These are phyloP conservation scores for Trimorus sp. DNA, from an alignment of 2,888 invertebrate genomes.

Conservation along the genomic window DNA sequence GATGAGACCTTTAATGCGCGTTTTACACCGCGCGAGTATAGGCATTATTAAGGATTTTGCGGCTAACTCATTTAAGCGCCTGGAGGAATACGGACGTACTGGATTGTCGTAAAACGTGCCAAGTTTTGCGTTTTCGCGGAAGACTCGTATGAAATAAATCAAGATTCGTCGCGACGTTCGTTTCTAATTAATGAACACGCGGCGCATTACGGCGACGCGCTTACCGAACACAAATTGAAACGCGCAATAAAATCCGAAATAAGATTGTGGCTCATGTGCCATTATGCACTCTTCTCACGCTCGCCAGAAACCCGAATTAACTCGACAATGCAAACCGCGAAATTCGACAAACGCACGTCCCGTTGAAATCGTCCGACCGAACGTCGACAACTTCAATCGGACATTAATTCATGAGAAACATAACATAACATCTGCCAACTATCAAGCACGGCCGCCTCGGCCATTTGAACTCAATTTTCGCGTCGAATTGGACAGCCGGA, in stretches of 20 bases:
- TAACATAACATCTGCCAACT: too few species aligned
- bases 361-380: too few species aligned
- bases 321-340: too few species aligned
- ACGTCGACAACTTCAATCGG: too few species aligned
- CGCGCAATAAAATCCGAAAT: constrained; percentile 29
- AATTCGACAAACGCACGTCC: too few species aligned
- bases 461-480: not conserved
- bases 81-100: constrained; percentile 37
- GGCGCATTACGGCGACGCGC: constrained; percentile 25
- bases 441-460: too few species aligned
- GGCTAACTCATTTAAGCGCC: constrained; percentile 46
- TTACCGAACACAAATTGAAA: constrained; percentile 32
- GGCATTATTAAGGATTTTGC: constrained; percentile 46
- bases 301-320: too few species aligned
- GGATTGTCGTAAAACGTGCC: constrained; percentile 22
- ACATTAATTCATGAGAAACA: too few species aligned
- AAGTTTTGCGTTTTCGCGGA: constrained; percentile 41
- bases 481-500: not conserved
- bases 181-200: constrained; percentile 46
- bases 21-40: constrained; percentile 34
- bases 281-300: not conserved
- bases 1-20: constrained; percentile 39
- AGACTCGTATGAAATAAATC: constrained; percentile 44
- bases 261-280: not conserved
- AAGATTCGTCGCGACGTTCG: constrained; percentile 51